Percentiles rank a stretch among this genome's conserved stretches.
Evolutionary conservation across 92 coral and sea anemone genomes (phyloP).

Genomic region (Actinernus sp.): DNA sequence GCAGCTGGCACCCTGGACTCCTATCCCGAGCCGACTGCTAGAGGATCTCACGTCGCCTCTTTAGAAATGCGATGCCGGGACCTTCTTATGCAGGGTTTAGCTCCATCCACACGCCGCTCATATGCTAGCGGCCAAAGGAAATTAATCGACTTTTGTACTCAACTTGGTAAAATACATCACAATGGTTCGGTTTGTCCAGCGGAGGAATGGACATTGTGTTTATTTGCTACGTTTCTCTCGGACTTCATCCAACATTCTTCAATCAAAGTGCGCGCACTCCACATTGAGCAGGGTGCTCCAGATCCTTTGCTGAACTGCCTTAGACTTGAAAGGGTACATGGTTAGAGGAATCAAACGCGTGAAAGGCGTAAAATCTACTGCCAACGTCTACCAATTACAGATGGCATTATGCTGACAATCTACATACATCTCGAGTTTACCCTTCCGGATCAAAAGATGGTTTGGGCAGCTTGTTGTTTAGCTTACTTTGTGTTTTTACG

Average conservation of each 20-base stretch:
- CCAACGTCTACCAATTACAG: too few relatives aligned
- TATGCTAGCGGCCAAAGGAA: constrained; percentile 15
- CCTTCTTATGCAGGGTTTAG: constrained; percentile 6
- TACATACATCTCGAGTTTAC: too few relatives aligned
- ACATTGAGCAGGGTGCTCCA: background rate
- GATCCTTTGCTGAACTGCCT: constrained; percentile 1
- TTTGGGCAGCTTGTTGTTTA: too few relatives aligned
- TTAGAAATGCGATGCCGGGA: constrained; percentile 7
- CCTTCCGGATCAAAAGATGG: too few relatives aligned
- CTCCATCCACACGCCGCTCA: constrained; percentile 4
- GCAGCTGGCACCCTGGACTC: background rate
- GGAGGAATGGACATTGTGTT: background rate
- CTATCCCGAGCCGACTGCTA: constrained; percentile 13
- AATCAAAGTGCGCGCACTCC: constrained; percentile 1
- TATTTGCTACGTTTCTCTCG: background rate
- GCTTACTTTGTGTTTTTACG: too few relatives aligned
- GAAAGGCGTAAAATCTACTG: background rate
- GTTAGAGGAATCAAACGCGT: background rate
- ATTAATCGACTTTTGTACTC: background rate
- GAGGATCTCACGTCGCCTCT: constrained; percentile 7
- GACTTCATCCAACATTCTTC: background rate
- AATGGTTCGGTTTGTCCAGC: background rate
- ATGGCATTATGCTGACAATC: too few relatives aligned
- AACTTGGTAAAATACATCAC: background rate
- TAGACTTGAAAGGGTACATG: background rate